phyloP scores from a whole-genome alignment of 1,140 invertebrate genomes.

The Tyrophagus putrescentiae region DNA sequence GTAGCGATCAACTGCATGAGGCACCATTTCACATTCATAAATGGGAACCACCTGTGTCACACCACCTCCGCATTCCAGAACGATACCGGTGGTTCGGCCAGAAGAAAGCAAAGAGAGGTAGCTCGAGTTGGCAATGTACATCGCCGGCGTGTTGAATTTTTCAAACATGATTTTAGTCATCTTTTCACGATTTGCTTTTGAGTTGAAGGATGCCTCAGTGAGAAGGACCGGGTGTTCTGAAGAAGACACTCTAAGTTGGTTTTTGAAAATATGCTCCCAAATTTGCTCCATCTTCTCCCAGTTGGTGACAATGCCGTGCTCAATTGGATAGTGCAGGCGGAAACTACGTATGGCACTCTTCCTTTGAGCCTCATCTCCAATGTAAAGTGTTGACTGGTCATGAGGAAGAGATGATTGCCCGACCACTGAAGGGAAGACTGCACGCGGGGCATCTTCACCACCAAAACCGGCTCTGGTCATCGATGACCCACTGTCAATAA shows the following conservation, averaged over 20 bases:
- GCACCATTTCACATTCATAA: conserved; percentile 60
- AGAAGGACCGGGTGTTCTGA: conserved; percentile 81
- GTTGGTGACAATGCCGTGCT: no score
- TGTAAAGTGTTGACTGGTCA: conserved; percentile 25
- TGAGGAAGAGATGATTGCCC: background rate
- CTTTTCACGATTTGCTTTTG: conserved; percentile 63
- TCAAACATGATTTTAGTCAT: conserved; percentile 46
- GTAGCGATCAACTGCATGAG: conserved; percentile 69
- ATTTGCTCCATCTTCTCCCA: conserved; percentile 49
- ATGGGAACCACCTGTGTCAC: conserved; percentile 43
- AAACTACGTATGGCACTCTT: conserved; percentile 49
- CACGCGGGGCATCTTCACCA: background rate
- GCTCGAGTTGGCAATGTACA: conserved; percentile 44
- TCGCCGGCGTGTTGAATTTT: conserved; percentile 40
- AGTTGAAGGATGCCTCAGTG: conserved; percentile 81
- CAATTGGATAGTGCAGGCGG: conserved; percentile 44
- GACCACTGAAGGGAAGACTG: background rate
- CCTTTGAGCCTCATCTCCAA: conserved; percentile 82
- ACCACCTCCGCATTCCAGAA: conserved; percentile 43
- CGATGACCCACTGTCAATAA: background rate
- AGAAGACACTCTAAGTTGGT: conserved; percentile 80
- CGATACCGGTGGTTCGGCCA: conserved; percentile 52
- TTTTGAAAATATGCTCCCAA: conserved; percentile 49
- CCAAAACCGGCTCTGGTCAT: background rate
- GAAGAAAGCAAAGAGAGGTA: conserved; percentile 71